Evolutionary conservation across 2,888 invertebrate species (phyloP), one percentile per base, ranked within the genome.

Genomic region (Serrognathus titanus): DNA sequence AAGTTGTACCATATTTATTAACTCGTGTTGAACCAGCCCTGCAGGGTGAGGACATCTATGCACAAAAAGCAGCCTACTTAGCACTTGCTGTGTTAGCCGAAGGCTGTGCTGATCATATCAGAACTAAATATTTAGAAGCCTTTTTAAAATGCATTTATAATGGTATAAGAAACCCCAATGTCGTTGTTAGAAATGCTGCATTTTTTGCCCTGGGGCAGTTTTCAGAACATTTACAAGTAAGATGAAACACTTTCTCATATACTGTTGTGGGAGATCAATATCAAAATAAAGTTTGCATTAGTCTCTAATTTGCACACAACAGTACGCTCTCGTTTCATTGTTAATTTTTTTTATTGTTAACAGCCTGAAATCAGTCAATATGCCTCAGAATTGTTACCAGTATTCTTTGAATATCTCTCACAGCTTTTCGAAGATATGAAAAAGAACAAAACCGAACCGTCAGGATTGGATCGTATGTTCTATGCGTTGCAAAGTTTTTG

Each of bases 131-230:
- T 73, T 77, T 92, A 41, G 81, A 86, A 65, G 79, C 82, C 4
- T 86, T 90, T 72, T 74, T 91, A 50, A 83, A 85, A 64, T 86
- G 86, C 64, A 85, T 90, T 10, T 86, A 86, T 70, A 80, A 82
- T 55, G 91, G 90, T 13, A 86, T 91, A 48, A 81, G 80, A 38
- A 87, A 89, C 74, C 75, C 80, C 0, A 80, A 82, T 57, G 78
- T 83, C 0, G 78, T 85, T 7, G 89, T 91, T 4, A 80, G 88
- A 48, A 89, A 88, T 73, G 86, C 89, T 1, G 90, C 90, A 0
- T 82, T 92, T 47, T 91, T 89, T 77, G 87, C 90, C 0, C 78
- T 92, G 3, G 91, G 90, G 0, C 90, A 91, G 73, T 91, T 90
- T 75, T 86, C 90, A 0, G 91, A 92, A 73, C 85, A 87, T 77